Percentiles rank a stretch among this genome's conserved stretches.
Conservation (phyloP, 2,113 vertebrate species). For the Phrynosoma blainvillii region DNA sequence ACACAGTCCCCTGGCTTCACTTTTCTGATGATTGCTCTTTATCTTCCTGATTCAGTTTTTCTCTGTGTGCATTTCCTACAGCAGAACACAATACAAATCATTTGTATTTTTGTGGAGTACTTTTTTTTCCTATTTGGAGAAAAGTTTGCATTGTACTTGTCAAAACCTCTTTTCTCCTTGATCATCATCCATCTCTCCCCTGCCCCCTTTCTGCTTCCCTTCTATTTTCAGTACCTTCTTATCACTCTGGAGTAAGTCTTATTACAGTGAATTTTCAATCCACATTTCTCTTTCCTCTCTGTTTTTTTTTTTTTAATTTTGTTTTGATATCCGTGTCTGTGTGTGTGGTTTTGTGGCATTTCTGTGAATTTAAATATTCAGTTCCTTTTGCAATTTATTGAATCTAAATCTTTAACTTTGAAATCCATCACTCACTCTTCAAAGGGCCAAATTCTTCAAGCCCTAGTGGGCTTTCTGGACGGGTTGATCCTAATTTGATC, state of each 20-base stretch:
- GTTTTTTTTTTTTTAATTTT: neutral
- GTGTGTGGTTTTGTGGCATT: neutral
- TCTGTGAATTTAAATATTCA: neutral
- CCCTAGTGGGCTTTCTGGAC: neutral
- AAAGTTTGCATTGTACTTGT: neutral
- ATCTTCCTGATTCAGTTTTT: constrained; percentile 6
- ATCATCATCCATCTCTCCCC: neutral
- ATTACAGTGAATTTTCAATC: constrained; percentile 7
- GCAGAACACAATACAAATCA: neutral
- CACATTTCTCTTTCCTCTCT: neutral
- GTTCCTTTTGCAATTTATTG: neutral
- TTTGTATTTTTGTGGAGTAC: neutral
- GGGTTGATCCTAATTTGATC: neutral
- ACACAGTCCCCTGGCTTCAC: neutral
- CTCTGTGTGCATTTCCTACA: neutral
- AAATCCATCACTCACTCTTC: neutral
- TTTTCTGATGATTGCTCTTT: constrained; percentile 1
- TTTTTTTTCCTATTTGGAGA: neutral
- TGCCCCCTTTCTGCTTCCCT: neutral
- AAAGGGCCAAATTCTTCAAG: neutral
- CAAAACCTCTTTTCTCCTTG: neutral
- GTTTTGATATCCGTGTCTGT: neutral
- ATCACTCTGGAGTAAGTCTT: constrained; percentile 1
- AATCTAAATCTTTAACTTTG: neutral
- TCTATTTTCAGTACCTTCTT: neutral